These are phyloP conservation scores for Apis laboriosa DNA, from an alignment of 1,140 invertebrate genomes.

Conservation along the genomic window DNA sequence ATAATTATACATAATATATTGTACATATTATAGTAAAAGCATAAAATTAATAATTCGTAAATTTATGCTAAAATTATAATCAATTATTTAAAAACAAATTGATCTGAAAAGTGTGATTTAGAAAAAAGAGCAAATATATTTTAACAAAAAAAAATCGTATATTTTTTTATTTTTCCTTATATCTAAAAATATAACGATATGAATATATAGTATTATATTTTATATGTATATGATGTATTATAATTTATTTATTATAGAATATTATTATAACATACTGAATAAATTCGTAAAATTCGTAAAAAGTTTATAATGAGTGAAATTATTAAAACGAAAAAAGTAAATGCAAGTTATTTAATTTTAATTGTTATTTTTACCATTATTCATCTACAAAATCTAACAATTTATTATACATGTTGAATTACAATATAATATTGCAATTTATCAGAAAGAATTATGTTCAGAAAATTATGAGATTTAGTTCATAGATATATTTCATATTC, in stretches of 20 bases:
- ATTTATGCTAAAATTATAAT: not conserved
- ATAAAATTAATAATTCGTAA: not conserved
- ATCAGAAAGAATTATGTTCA: not conserved
- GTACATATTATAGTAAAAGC: not conserved
- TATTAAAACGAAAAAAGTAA: not conserved
- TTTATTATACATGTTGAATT: not conserved
- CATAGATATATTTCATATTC: not conserved
- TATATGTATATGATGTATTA: not conserved
- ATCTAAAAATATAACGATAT: not conserved
- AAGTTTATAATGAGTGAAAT: not conserved
- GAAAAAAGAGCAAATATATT: slow-evolving; percentile 13
- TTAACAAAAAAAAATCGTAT: not conserved
- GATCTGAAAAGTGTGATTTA: not conserved
- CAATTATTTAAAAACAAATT: slow-evolving; percentile 17
- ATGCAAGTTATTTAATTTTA: not conserved
- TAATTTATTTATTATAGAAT: not conserved
- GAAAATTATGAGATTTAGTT: not conserved
- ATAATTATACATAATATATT: not conserved
- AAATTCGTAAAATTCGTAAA: not conserved
- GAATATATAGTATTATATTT: not conserved
- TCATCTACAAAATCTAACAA: not conserved
- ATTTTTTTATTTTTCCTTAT: slow-evolving; percentile 1
- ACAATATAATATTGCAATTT: not conserved
- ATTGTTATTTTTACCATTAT: not conserved
- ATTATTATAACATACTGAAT: not conserved